A percentile compares a stretch with the other conserved stretches of the same genome.
These are phyloP conservation scores for Microplitis deprimator DNA, from an alignment of 2,888 invertebrate genomes.

Conservation along the genomic window DNA sequence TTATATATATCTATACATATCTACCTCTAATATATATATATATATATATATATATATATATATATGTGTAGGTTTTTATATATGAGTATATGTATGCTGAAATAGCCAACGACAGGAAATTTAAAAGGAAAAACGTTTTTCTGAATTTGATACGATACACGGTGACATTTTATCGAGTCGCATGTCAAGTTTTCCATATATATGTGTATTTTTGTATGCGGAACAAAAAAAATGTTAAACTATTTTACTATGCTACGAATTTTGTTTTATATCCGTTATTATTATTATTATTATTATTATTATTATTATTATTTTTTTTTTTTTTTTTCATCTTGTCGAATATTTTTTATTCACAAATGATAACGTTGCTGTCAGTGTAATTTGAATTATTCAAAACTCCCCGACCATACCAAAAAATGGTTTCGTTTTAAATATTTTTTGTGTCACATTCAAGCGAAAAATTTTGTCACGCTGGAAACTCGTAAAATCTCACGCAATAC, in stretches of 20 bases:
- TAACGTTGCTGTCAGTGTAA: slow-evolving; percentile 15
- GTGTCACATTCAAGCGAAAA: neutral
- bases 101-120: slow-evolving; percentile 5
- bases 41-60: neutral
- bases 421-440: slow-evolving; percentile 16
- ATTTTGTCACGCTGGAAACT: neutral
- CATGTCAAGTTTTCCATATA: slow-evolving; percentile 14
- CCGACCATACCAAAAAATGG: slow-evolving; percentile 26
- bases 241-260: slow-evolving; percentile 12
- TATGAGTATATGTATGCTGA: neutral
- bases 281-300: neutral
- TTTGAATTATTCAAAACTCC: slow-evolving; percentile 41
- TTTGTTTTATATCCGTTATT: neutral
- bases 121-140: slow-evolving; percentile 21
- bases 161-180: slow-evolving; percentile 45
- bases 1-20: neutral
- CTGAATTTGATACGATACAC: slow-evolving; percentile 27
- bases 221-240: slow-evolving; percentile 29
- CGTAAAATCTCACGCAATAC: neutral
- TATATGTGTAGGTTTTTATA: neutral
- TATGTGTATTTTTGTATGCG: slow-evolving; percentile 41
- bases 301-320: neutral
- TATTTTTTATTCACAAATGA: slow-evolving; percentile 18
- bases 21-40: too few species aligned
- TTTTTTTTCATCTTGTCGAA: neutral